Conservation (phyloP, 2,888 invertebrate species). For the Amphipyra tragopoginis region DNA sequence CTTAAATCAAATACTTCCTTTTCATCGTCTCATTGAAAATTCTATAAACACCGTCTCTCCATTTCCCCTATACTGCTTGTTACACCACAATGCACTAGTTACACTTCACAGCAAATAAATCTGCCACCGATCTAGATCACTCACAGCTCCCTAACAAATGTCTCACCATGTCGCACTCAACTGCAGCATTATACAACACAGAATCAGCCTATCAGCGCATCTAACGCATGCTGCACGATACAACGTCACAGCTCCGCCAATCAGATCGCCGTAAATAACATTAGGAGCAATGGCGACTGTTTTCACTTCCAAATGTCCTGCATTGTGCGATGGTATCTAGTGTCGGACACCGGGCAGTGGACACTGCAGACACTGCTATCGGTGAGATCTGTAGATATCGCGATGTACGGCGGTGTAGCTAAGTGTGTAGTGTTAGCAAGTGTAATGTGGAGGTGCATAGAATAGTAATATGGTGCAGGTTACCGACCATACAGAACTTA, state of each 20-base stretch:
- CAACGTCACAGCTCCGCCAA: constrained; percentile 38
- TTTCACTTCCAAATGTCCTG: constrained; percentile 49
- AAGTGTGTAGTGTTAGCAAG: constrained; percentile 23
- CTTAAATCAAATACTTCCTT: too few species aligned
- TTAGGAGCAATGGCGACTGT: constrained; percentile 43
- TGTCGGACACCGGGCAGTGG: constrained; percentile 1
- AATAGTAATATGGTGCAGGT: constrained; percentile 22
- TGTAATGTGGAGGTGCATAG: constrained; percentile 23
- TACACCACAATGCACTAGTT: constrained; percentile 6
- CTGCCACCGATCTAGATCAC: constrained; percentile 30
- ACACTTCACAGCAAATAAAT: constrained; percentile 18
- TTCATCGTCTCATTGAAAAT: too few species aligned
- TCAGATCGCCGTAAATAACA: constrained; percentile 58
- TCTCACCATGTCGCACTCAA: constrained; percentile 31
- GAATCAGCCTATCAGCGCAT: constrained; percentile 42
- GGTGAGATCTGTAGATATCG: constrained; percentile 30
- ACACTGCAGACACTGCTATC: constrained; percentile 23
- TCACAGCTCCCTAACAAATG: constrained; percentile 44
- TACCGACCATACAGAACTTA: too few species aligned
- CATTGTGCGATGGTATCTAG: constrained; percentile 53
- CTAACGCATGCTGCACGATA: constrained; percentile 49
- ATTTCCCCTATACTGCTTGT: neutral
- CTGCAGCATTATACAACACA: constrained; percentile 34
- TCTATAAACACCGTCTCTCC: too few species aligned
- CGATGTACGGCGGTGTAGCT: constrained; percentile 3